Conservation (phyloP, 2,888 invertebrate genomes). For the Scaptodrosophila latifasciaeformis region DNA sequence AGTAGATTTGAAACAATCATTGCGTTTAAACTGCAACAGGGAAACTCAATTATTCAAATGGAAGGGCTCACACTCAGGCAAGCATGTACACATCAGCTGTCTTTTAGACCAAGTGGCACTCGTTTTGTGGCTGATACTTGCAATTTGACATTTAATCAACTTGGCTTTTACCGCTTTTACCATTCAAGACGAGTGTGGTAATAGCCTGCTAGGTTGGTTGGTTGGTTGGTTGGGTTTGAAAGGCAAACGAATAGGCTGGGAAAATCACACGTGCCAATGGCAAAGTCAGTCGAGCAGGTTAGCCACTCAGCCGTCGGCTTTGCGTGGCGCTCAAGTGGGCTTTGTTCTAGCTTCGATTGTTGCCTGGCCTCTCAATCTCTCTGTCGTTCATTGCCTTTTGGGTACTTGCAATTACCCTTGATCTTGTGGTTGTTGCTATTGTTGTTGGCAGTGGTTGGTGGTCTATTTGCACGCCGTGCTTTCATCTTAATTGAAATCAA, state of each 20-base stretch:
- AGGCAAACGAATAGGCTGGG: no score
- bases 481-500: constrained; percentile 68
- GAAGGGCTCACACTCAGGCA: no score
- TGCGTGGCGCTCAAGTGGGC: neutral
- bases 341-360: neutral
- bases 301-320: no score
- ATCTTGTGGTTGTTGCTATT: constrained; percentile 5
- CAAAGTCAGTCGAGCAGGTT: constrained; percentile 19
- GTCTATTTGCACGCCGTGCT: constrained; percentile 21
- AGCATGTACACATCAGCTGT: no score
- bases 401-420: constrained; percentile 2
- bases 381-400: constrained; percentile 14
- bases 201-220: no score
- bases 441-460: no score
- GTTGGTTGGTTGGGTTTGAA: no score
- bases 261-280: neutral
- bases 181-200: no score
- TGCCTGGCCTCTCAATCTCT: constrained; percentile 1
- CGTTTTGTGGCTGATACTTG: constrained; percentile 42
- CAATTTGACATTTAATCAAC: constrained; percentile 63
- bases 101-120: constrained; percentile 29
- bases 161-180: neutral
- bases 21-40: constrained; percentile 39
- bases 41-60: constrained; percentile 63
- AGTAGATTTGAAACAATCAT: constrained; percentile 36